phyloP scores from a whole-genome alignment of 2,888 invertebrate genomes.

The Drosophila algonquin region DNA sequence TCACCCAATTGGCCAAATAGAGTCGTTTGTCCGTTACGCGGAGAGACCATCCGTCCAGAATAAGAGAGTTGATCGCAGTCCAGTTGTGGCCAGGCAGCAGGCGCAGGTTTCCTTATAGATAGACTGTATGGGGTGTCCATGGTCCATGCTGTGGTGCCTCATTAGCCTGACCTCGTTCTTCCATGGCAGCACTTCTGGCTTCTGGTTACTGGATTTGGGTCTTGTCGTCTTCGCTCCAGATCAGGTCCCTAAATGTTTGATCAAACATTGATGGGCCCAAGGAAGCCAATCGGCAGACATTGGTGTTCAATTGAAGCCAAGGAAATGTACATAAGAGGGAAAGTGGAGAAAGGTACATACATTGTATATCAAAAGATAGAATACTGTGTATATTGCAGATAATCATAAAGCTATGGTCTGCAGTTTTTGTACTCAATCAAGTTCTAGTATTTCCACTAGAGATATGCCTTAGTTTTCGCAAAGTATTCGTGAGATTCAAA shows the following conservation, averaged over 20 bases:
- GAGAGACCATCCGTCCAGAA: conserved; percentile 17
- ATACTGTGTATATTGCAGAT: too few species aligned
- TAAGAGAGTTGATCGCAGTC: neutral
- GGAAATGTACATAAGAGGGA: too few species aligned
- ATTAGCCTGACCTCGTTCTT: conserved; percentile 65
- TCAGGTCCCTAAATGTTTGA: neutral
- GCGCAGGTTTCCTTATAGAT: conserved; percentile 68
- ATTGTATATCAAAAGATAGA: too few species aligned
- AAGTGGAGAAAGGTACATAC: too few species aligned
- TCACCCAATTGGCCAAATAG: conserved; percentile 78
- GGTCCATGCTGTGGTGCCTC: conserved; percentile 38
- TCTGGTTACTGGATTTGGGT: conserved; percentile 5
- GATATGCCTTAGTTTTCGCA: too few species aligned
- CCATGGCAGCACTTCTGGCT: neutral
- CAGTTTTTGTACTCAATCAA: too few species aligned
- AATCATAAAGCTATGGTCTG: too few species aligned
- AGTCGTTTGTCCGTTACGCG: conserved; percentile 67
- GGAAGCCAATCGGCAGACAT: too few species aligned
- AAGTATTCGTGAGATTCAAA: too few species aligned
- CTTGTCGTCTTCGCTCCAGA: conserved; percentile 4
- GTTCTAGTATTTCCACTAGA: too few species aligned
- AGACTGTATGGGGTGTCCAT: conserved; percentile 17
- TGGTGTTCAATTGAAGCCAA: too few species aligned
- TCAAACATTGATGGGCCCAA: too few species aligned
- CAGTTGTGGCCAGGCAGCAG: conserved; percentile 7